A percentile compares a stretch with the other conserved stretches of the same genome.
phyloP scores from a whole-genome alignment of 2,888 invertebrate genomes.

The Meteorus cinctellus region DNA sequence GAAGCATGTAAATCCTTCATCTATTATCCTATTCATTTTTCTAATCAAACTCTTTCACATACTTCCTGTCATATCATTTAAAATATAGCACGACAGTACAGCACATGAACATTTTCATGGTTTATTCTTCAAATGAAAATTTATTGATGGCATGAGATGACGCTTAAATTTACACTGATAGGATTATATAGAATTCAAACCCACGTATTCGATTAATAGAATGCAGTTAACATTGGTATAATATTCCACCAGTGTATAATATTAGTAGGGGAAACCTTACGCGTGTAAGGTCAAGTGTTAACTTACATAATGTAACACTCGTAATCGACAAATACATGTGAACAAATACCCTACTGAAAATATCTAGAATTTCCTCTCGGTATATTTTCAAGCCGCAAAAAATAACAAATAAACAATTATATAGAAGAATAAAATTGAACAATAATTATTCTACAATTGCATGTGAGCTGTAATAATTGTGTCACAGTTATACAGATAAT shows the following conservation, averaged over 20 bases:
- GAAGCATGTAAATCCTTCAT: conserved; percentile 24
- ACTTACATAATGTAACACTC: conserved; percentile 15
- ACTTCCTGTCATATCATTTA: too few species aligned
- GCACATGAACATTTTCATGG: background rate
- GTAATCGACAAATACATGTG: background rate
- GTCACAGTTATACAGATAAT: background rate
- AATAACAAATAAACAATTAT: background rate
- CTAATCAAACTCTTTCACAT: too few species aligned
- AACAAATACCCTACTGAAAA: background rate
- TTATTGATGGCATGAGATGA: background rate
- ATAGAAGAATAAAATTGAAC: background rate
- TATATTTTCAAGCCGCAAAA: background rate
- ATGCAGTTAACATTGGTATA: conserved; percentile 4
- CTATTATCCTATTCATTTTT: background rate
- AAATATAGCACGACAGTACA: too few species aligned
- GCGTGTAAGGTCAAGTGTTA: conserved; percentile 23
- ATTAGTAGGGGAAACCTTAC: conserved; percentile 21
- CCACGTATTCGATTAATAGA: background rate
- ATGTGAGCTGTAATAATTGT: background rate
- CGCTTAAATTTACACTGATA: background rate
- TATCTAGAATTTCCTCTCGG: background rate
- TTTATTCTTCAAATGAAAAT: background rate
- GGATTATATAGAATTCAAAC: background rate
- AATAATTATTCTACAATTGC: conserved; percentile 8
- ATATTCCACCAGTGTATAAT: background rate